Evolutionary conservation across 2,113 vertebrate genomes (phyloP).

Genomic region (Phalacrocorax pelagicus): DNA sequence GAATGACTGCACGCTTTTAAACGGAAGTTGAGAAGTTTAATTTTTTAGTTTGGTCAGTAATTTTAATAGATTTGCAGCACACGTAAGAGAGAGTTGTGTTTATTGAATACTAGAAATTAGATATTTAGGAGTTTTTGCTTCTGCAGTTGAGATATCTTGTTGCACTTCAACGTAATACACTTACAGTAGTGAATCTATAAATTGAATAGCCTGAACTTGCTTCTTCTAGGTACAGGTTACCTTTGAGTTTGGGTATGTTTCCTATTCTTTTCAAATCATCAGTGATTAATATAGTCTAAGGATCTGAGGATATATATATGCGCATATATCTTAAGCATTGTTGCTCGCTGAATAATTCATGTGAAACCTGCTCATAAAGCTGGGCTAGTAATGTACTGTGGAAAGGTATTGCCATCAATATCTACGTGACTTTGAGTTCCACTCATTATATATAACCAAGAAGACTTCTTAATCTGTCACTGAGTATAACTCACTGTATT

Average conservation of each 20-base stretch:
- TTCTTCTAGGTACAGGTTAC: neutral
- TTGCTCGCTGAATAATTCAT: conserved; percentile 59
- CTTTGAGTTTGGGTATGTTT: conserved; percentile 4
- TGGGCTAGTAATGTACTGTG: conserved; percentile 53
- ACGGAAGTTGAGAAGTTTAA: conserved; percentile 39
- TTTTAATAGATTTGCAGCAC: conserved; percentile 47
- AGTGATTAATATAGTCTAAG: conserved; percentile 5
- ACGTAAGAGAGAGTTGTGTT: neutral
- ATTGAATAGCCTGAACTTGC: neutral
- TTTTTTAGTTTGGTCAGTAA: conserved; percentile 35
- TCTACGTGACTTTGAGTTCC: conserved; percentile 54
- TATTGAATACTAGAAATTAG: neutral
- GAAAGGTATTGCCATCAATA: conserved; percentile 66
- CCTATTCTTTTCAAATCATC: neutral
- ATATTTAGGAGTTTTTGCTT: neutral
- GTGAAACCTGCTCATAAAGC: conserved; percentile 50
- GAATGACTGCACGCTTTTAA: conserved; percentile 60
- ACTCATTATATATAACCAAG: conserved; percentile 54
- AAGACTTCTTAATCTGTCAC: conserved; percentile 45
- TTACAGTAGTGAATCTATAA: neutral
- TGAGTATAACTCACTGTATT: neutral
- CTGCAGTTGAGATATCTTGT: neutral
- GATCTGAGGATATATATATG: neutral
- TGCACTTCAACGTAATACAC: neutral
- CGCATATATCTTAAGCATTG: conserved; percentile 39